Conservation (phyloP, 30 jellyfish, hydroid and myxozoan genomes). For the Aurelia aurita region DNA sequence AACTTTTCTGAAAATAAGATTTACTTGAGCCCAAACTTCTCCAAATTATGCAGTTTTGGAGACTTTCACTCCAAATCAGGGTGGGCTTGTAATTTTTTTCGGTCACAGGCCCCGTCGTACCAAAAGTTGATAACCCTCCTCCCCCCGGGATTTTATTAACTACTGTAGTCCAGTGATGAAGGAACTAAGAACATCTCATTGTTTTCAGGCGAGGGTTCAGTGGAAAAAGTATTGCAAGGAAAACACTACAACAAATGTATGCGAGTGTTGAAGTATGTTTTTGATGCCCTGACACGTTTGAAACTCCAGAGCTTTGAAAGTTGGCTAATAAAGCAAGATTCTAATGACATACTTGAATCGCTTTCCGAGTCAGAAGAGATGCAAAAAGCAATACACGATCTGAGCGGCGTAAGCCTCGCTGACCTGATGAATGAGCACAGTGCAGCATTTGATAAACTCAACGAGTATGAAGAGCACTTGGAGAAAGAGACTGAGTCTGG, state of each 20-base stretch:
- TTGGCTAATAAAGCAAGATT: constrained; percentile 37
- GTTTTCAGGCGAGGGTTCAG: constrained; percentile 48
- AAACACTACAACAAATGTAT: constrained; percentile 54
- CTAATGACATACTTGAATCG: not conserved
- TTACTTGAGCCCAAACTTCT: no score
- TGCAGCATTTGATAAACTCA: constrained; percentile 1
- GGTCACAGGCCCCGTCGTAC: constrained; percentile 30
- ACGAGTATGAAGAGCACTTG: constrained; percentile 40
- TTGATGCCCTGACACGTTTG: constrained; percentile 56
- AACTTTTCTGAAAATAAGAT: no score
- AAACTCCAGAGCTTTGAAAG: constrained; percentile 35
- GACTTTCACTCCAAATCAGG: constrained; percentile 19
- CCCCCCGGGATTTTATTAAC: constrained; percentile 16
- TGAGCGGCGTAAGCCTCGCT: constrained; percentile 11
- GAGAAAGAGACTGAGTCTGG: constrained; percentile 22
- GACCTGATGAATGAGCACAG: constrained; percentile 22
- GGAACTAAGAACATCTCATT: constrained; percentile 24
- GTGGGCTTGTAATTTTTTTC: not conserved
- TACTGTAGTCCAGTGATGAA: constrained; percentile 44
- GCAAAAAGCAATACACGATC: constrained; percentile 16
- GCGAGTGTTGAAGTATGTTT: constrained; percentile 47
- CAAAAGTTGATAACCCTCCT: constrained; percentile 14
- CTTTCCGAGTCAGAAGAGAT: constrained; percentile 26
- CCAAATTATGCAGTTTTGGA: no score
- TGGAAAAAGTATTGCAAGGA: constrained; percentile 49